Evolutionary conservation across 2,888 invertebrate genomes (phyloP).

Genomic region (Brachyopa scutellaris): DNA sequence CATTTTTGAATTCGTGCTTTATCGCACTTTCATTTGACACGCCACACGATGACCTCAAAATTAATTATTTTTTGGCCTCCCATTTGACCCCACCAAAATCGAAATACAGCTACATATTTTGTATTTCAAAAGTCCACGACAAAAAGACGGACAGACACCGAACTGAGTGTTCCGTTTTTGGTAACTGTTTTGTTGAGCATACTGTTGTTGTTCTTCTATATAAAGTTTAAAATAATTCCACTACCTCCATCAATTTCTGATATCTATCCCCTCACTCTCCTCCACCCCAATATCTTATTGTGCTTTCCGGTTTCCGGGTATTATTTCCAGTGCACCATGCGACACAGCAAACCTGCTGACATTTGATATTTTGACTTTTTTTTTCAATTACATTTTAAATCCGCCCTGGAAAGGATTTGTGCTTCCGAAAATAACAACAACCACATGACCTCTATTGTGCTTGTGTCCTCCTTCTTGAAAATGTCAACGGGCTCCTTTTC

Average conservation of each 20-base stretch:
- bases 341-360: constrained; percentile 54
- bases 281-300: constrained; percentile 1
- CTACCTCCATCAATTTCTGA: constrained; percentile 7
- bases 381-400: constrained; percentile 55
- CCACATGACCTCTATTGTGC: constrained; percentile 56
- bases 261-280: not conserved
- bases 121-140: too few relatives aligned
- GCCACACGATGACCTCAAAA: too few relatives aligned
- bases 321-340: constrained; percentile 53
- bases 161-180: too few relatives aligned
- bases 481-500: constrained; percentile 61
- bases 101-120: too few relatives aligned
- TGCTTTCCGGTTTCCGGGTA: constrained; percentile 9
- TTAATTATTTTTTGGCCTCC: too few relatives aligned
- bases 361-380: constrained; percentile 46
- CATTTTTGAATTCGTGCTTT: too few relatives aligned
- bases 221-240: constrained; percentile 17
- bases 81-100: too few relatives aligned
- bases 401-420: constrained; percentile 40
- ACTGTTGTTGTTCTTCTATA: constrained; percentile 24
- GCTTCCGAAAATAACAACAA: constrained; percentile 47
- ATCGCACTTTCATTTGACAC: too few relatives aligned
- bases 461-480: constrained; percentile 16
- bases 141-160: too few relatives aligned
- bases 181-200: not conserved